These are phyloP conservation scores for Tribolium madens DNA, from an alignment of 1,140 invertebrate genomes.

Conservation along the genomic window DNA sequence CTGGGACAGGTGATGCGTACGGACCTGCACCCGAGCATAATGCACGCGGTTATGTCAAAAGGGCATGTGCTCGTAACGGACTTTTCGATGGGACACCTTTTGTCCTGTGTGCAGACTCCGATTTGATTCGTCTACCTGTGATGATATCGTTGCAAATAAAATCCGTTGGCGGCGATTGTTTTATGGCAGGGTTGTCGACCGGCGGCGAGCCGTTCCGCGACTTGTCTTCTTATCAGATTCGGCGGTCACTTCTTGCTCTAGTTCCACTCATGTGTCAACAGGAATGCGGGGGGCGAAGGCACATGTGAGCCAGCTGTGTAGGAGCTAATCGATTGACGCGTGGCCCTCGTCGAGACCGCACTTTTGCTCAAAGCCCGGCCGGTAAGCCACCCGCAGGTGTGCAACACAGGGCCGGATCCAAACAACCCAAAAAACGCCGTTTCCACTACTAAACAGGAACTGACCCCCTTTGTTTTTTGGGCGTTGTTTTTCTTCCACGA, in stretches of 20 bases:
- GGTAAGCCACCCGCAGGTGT: slow-evolving; percentile 57
- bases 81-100: slow-evolving; percentile 44
- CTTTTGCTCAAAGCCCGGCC: slow-evolving; percentile 25
- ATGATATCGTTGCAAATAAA: background rate
- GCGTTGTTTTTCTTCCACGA: no score
- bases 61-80: slow-evolving; percentile 42
- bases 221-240: slow-evolving; percentile 6
- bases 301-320: slow-evolving; percentile 53
- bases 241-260: slow-evolving; percentile 11
- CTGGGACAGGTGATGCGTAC: slow-evolving; percentile 42
- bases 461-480: background rate
- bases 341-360: slow-evolving; percentile 36
- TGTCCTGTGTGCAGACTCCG: slow-evolving; percentile 18
- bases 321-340: slow-evolving; percentile 55
- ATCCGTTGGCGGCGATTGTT: background rate
- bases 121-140: slow-evolving; percentile 21
- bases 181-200: no score
- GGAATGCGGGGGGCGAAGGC: slow-evolving; percentile 44
- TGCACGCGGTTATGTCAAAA: slow-evolving; percentile 38
- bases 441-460: background rate
- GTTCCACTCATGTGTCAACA: slow-evolving; percentile 44
- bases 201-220: no score
- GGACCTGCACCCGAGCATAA: slow-evolving; percentile 28
- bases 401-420: background rate
- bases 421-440: no score